Evolutionary conservation across 2,888 invertebrate genomes (phyloP).

Genomic region (Dryomyza anilis): DNA sequence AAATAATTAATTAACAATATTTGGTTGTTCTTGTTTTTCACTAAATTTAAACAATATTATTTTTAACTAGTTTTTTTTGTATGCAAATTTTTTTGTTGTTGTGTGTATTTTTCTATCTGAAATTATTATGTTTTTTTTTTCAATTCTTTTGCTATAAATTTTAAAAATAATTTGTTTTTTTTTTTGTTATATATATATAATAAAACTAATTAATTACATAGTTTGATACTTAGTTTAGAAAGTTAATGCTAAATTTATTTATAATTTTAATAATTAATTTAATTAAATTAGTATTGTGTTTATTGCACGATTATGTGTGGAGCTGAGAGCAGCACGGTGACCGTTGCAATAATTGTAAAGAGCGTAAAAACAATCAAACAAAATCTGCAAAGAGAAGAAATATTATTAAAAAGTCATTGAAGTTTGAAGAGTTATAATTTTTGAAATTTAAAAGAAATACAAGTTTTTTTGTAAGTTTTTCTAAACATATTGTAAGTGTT

Average conservation of each 20-base stretch:
- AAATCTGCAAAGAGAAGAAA: constrained; percentile 68
- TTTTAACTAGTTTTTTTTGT: not conserved
- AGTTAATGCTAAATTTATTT: constrained; percentile 5
- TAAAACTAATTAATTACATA: constrained; percentile 1
- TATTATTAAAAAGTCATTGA: too few relatives aligned
- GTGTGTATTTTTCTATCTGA: constrained; percentile 9
- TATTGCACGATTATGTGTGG: constrained; percentile 95
- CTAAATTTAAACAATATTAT: constrained; percentile 6
- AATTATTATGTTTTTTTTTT: constrained; percentile 24
- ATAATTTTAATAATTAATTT: not conserved
- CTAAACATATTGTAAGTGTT: too few relatives aligned
- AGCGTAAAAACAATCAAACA: constrained; percentile 94
- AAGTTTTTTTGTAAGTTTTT: not conserved
- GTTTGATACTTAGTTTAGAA: constrained; percentile 37
- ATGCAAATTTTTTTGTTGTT: constrained; percentile 32
- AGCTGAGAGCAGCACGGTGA: constrained; percentile 87
- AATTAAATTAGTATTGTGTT: constrained; percentile 50
- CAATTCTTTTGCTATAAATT: constrained; percentile 1
- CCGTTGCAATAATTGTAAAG: constrained; percentile 91
- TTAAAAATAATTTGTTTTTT: not conserved
- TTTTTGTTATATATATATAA: not conserved
- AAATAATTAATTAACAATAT: constrained; percentile 59
- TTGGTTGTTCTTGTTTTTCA: too few relatives aligned
- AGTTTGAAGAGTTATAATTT: not conserved
- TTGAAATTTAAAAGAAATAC: not conserved